Percentiles rank a stretch among this genome's conserved stretches.
phyloP scores from a whole-genome alignment of 2,888 invertebrate genomes.

The Diplolepis rosae region DNA sequence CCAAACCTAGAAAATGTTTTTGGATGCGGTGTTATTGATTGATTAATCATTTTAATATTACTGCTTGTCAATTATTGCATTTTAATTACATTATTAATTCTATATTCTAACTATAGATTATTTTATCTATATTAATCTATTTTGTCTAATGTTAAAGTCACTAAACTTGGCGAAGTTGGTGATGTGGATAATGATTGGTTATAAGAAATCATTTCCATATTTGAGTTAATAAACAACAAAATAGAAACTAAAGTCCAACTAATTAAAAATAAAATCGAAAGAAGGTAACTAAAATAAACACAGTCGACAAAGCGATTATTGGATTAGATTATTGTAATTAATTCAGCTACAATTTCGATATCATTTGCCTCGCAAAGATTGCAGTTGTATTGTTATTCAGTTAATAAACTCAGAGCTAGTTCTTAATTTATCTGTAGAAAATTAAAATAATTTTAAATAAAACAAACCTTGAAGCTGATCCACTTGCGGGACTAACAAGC shows the following conservation, averaged over 20 bases:
- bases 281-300: slow-evolving; percentile 7
- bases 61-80: background rate
- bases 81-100: background rate
- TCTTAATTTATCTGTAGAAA: slow-evolving; percentile 23
- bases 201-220: background rate
- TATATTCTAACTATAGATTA: background rate
- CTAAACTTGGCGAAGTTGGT: background rate
- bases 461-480: slow-evolving; percentile 72
- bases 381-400: slow-evolving; percentile 47
- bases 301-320: slow-evolving; percentile 16
- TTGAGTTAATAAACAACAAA: background rate
- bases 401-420: slow-evolving; percentile 31
- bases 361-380: slow-evolving; percentile 36
- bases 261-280: slow-evolving; percentile 27
- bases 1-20: slow-evolving; percentile 75
- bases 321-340: slow-evolving; percentile 16
- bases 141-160: background rate
- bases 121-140: no score
- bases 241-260: background rate
- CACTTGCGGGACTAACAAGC: slow-evolving; percentile 82
- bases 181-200: background rate
- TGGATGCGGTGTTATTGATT: slow-evolving; percentile 40
- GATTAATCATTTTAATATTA: slow-evolving; percentile 35
- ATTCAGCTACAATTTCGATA: slow-evolving; percentile 11
- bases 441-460: slow-evolving; percentile 48